Percentiles rank a stretch among this genome's conserved stretches.
Evolutionary conservation across 2,797 vertebrate genomes (phyloP).

Genomic region (Semaprochilodus insignis): DNA sequence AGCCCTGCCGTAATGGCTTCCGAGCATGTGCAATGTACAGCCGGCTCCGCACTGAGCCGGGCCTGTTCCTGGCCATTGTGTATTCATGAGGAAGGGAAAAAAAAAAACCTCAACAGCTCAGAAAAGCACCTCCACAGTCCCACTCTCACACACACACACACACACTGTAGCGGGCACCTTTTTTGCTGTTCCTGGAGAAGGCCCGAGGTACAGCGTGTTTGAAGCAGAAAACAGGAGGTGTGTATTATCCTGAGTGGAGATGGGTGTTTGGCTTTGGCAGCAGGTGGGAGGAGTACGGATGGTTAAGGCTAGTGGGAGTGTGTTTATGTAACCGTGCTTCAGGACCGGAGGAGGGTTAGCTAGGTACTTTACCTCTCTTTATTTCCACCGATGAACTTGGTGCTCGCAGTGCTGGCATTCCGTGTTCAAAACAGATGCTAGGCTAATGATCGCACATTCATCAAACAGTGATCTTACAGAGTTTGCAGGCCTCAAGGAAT

Average conservation of each 20-base stretch:
- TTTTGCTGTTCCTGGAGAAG: not conserved
- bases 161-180: slow-evolving; percentile 7
- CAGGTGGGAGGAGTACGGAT: slow-evolving; percentile 24
- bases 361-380: not conserved
- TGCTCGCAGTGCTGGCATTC: too few species aligned
- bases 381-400: not conserved
- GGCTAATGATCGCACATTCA: not conserved
- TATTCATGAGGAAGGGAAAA: slow-evolving; percentile 53
- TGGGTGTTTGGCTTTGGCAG: slow-evolving; percentile 39
- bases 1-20: slow-evolving; percentile 38
- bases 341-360: slow-evolving; percentile 1
- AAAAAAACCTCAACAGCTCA: slow-evolving; percentile 29
- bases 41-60: slow-evolving; percentile 16
- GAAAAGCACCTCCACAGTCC: slow-evolving; percentile 25
- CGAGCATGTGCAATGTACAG: slow-evolving; percentile 41
- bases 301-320: slow-evolving; percentile 49
- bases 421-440: not conserved
- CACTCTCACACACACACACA: slow-evolving; percentile 27
- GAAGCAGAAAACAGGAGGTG: not conserved
- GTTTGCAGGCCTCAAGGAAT: not conserved
- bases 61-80: slow-evolving; percentile 31
- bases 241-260: slow-evolving; percentile 9
- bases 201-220: not conserved
- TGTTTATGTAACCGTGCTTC: slow-evolving; percentile 57
- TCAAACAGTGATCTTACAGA: not conserved